These are phyloP conservation scores for Bombyx mori DNA, from an alignment of 1,140 invertebrate genomes.

Conservation along the genomic window DNA sequence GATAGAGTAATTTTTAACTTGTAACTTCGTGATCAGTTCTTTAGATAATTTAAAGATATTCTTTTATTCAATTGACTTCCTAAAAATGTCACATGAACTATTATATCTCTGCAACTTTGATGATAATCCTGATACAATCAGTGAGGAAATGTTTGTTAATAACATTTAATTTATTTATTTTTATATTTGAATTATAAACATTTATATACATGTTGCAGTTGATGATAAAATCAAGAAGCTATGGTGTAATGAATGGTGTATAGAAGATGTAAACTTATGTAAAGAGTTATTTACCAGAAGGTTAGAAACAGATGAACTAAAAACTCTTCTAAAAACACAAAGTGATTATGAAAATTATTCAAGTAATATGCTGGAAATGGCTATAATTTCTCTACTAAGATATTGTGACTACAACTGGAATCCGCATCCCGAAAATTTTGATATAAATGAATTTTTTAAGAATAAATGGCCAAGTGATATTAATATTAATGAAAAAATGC, in stretches of 20 bases:
- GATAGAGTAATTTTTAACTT: no score
- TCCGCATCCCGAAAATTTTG: slow-evolving; percentile 73
- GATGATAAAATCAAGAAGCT: slow-evolving; percentile 31
- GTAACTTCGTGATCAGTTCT: no score
- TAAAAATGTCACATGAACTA: background rate
- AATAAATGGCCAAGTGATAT: slow-evolving; percentile 47
- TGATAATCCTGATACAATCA: slow-evolving; percentile 17
- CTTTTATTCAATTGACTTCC: no score
- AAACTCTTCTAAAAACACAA: slow-evolving; percentile 29
- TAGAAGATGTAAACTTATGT: slow-evolving; percentile 32
- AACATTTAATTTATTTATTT: slow-evolving; percentile 3
- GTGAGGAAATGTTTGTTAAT: slow-evolving; percentile 1
- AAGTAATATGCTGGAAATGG: slow-evolving; percentile 25
- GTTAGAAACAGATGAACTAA: slow-evolving; percentile 25
- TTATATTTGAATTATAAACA: background rate
- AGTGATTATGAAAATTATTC: slow-evolving; percentile 19
- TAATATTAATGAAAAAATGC: slow-evolving; percentile 60
- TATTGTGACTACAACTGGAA: slow-evolving; percentile 89
- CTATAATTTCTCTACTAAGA: slow-evolving; percentile 68
- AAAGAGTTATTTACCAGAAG: slow-evolving; percentile 29
- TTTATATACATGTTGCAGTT: slow-evolving; percentile 18
- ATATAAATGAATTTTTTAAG: slow-evolving; percentile 58
- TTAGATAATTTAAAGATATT: no score
- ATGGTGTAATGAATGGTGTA: slow-evolving; percentile 42
- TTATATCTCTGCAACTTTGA: slow-evolving; percentile 56